Base-by-base conservation (phyloP, 2,888 invertebrate species). In the Aspidiotus destructor region DNA sequence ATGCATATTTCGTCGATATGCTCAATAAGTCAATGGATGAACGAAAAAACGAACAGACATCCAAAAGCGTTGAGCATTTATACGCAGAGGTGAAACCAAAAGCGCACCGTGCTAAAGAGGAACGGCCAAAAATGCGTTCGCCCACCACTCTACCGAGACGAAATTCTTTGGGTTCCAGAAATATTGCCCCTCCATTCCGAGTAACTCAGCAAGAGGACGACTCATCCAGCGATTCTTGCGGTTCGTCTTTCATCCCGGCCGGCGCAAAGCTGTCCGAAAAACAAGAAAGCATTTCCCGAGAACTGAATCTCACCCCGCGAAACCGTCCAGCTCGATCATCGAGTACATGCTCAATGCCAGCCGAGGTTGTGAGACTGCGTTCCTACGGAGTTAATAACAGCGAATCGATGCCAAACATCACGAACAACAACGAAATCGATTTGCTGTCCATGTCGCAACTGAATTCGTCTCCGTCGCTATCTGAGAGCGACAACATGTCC, bases 321-420 rank as follows among this genome's bases (percentile, higher is more conserved):
- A 16, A 53, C n/a, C 41, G 53, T 15, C 57, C 15, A 11, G 60
- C 41, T 15, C 44, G 61, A 15, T 68, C 61, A 40, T 62, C 69
- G 16, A 77, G 76, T 70, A 76, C 76, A 8, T 73, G 75, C 16
- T 77, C 77, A 8, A 75, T 77, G 73, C 76, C 76, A 53, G 28
- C 28, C 28, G 72, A 72, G 68, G 68, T 72, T 8, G 70, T 72
- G 15, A 70, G 70, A n/a, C 62, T 70, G 10, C 62, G 62, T n/a
- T 65, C 60, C 41, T 67, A 55, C 10, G 0, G 15, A 1, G 41
- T 60, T 55, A 81, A 80, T 73, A 84, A 84, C 70, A 86, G 86
- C 48, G 87, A 87, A 77, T 87, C 87, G 40, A 78, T 87, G 76
- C 87, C 87, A 9, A 87, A 87, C 77, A 79, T 87, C 16, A 65